Evolutionary conservation across 1,140 invertebrate species (phyloP), one percentile per base, ranked within the genome.

Genomic region (Drosophila rufa): DNA sequence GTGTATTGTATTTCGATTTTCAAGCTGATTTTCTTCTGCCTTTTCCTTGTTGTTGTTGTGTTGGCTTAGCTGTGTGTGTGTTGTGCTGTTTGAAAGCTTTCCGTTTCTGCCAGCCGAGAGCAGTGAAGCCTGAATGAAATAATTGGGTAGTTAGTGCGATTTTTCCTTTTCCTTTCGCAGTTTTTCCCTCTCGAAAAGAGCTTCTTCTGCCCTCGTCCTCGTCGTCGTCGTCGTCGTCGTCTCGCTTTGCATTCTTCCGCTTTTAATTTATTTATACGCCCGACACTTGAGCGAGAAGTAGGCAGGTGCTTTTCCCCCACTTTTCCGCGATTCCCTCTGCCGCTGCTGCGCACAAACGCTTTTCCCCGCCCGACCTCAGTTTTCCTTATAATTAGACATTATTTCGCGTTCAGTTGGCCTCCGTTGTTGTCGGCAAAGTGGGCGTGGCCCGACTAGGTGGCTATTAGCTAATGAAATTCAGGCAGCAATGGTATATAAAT

Each of bases 41-140:
- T 27, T 59, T 45, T 59, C 12, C 43, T 45, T 36, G 19, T 40
- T 17, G 8, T 46, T 46, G 17, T 17, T 58, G 56, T 19, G 45
- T 47, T 48, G 50, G 51, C 61, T 19, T 33, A 36, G 33, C 53
- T 40, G 46, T 48, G 27, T 5, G 33, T 22, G 46, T 50, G 25
- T 9, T 61, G 33, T 74, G 51, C 46, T 74, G 30, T 75, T 50
- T 75, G 62, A 62, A 46, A 66, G 61, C 66, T 69, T 69, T 66
- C 61, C 75, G 74, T 75, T 76, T 77, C 43, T 68, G 65, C 51
- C 66, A 36, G 50, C 30, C 17, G 53, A 22, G 62, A 79, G 80
- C 85, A 92, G 62, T 92, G 82, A 84, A 92, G 91, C 90, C 81
- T 91, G 80, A 92, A 92, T 91, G 86, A 92, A 92, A 92, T 92